Evolutionary conservation across 2,888 invertebrate genomes (phyloP), one percentile per base, ranked within the genome.

Genomic region (Agrochola litura): DNA sequence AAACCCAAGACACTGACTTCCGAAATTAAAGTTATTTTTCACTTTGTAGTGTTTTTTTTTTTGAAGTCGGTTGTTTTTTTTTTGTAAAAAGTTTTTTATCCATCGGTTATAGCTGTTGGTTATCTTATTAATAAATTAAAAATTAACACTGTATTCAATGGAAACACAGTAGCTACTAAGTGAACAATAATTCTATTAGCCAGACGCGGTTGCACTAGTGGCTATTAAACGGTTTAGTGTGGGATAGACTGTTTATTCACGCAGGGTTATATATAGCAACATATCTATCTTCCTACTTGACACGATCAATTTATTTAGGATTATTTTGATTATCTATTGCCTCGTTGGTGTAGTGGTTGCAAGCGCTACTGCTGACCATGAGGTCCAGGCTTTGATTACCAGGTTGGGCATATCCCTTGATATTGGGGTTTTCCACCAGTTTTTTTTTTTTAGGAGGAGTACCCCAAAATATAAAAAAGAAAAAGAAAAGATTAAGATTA

Each of bases 141-240:
- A 30, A 30, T 30, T 30, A 30, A 30, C 30, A 30, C 1, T 30
- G n/a, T 30, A 30, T 30, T 30, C 30, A 30, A 30, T 30, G 2
- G 30, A 30, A 30, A 30, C 30, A 30, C 30, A 30, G 30, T 30
- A 30, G 30, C 30, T 30, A 30, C 30, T 30, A 30, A 30, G 30
- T 30, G 30, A 30, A 30, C 30, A 30, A 30, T 30, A 30, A 30
- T 30, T 30, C 30, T 30, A 30, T 68, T 64, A 56, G 56, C 30
- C 49, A 41, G 64, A 6, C 22, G 43, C 63, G 67, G 61, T 67
- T 63, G 30, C 46, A 64, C 54, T 81, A 81, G 84, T 84, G 69
- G 66, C 43, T 60, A 49, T 64, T 67, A 83, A 77, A 67, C 49
- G 68, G 61, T 80, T 76, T 68, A 72, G 52, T 68, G 65, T 25